Conservation (phyloP, 2,797 vertebrate genomes). For the Synanceia verrucosa region DNA sequence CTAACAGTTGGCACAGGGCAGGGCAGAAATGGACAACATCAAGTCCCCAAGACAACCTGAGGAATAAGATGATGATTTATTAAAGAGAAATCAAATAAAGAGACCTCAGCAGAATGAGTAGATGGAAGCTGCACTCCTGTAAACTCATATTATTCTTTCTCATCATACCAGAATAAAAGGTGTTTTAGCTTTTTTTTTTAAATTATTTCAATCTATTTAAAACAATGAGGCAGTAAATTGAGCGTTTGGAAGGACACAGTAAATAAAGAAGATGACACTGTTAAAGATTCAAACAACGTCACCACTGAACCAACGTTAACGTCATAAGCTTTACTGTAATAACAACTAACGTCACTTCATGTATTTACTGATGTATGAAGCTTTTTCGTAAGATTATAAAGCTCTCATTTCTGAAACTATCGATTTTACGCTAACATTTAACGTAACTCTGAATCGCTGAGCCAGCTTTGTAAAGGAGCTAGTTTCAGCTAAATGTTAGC, state of each 20-base stretch:
- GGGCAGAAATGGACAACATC: constrained; percentile 25
- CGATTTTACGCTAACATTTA: background rate
- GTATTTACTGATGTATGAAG: background rate
- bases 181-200: background rate
- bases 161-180: background rate
- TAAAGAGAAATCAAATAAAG: background rate
- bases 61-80: background rate
- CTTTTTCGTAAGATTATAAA: background rate
- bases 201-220: background rate
- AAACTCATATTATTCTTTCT: background rate
- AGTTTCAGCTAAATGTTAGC: constrained; percentile 52
- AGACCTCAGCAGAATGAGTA: background rate
- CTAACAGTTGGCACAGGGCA: constrained; percentile 7
- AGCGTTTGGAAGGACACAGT: background rate
- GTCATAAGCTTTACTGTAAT: background rate
- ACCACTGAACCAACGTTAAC: background rate
- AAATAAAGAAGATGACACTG: background rate
- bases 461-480: background rate
- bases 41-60: constrained; percentile 14
- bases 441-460: background rate
- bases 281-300: background rate
- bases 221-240: background rate
- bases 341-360: background rate
- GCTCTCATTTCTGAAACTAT: background rate
- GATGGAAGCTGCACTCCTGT: background rate